These are phyloP conservation scores for Forbesichthys papilliferus DNA, from an alignment of 2,113 vertebrate genomes.

Conservation along the genomic window DNA sequence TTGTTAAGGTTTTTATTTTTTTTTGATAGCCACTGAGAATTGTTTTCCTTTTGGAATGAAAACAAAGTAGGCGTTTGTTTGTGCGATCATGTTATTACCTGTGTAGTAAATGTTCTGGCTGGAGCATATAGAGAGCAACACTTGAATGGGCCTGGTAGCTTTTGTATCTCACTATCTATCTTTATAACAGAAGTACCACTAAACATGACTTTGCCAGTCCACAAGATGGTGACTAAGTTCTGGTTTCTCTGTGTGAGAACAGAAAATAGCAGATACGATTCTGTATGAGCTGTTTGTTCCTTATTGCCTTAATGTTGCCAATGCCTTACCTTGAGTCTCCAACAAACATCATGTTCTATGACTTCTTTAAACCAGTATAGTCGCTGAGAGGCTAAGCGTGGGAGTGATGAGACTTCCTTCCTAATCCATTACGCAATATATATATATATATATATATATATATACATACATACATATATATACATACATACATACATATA, in stretches of 20 bases:
- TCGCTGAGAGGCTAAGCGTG: too few relatives aligned
- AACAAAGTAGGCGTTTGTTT: slow-evolving; percentile 1
- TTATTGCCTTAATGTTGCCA: background rate
- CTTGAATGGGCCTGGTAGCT: slow-evolving; percentile 18
- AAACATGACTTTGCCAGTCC: too few relatives aligned
- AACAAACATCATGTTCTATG: background rate
- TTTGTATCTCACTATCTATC: background rate
- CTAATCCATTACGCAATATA: too few relatives aligned
- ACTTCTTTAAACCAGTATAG: background rate
- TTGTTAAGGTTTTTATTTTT: background rate
- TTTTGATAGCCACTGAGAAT: background rate
- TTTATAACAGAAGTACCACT: too few relatives aligned
- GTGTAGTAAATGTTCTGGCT: slow-evolving; percentile 44
- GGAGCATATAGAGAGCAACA: slow-evolving; percentile 33
- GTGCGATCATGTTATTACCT: slow-evolving; percentile 44
- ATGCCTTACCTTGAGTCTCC: slow-evolving; percentile 30
- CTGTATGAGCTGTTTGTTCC: background rate
- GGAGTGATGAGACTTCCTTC: too few relatives aligned
- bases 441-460: too few relatives aligned
- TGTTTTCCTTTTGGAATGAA: slow-evolving; percentile 5
- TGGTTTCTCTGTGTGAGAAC: too few relatives aligned
- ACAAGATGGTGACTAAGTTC: too few relatives aligned
- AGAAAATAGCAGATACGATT: background rate
- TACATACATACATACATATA: too few relatives aligned
- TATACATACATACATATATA: too few relatives aligned